Base-by-base conservation (phyloP, 2,113 vertebrate genomes). In the Maccullochella peelii region DNA sequence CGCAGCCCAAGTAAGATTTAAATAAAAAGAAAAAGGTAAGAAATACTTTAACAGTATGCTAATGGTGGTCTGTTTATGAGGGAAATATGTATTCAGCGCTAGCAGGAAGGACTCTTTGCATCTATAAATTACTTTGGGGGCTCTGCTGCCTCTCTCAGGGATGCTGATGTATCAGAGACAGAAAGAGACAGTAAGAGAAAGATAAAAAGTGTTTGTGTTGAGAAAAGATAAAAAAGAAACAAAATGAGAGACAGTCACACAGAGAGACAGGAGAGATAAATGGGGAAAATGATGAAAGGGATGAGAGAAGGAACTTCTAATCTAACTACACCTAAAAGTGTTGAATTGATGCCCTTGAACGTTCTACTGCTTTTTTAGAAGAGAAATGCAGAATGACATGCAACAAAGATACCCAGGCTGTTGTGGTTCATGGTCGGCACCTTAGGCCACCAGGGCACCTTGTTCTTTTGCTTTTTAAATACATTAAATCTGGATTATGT, bases 121-220 rank as follows among this genome's bases (percentile, higher is more conserved):
- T 92, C 77, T 59, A 72, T 87, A 91, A 92, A 92, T 93, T 57
- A 92, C 86, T 85, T 90, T 59, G 77, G 85, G 79, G 85, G 79
- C 86, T 88, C 44, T 82, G 87, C 82, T 73, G 80, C 73, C 83
- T 93, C 86, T 87, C 87, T 80, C 81, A 69, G 86, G 86, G 80
- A 89, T 4, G 71, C 75, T 79, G 85, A 83, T 90, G 82, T 38
- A 86, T 88, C 84, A 71, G 27, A 77, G 14, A 54, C 8, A 61
- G 79, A 85, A 11, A 54, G 75, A 69, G 62, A 77, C 27, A 61
- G 44, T 9, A 14, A 70, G 49, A 80, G 18, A 76, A 21, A 76
- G 30, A 63, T 61, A 79, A 77, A 15, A 23, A 66, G 23, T 47
- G 42, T 65, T 79, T 49, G 65, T 71, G 76, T 76, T 69, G 50